Evolutionary conservation across 2,113 vertebrate species (phyloP), one percentile per base, ranked within the genome.

Genomic region (Ceratotherium simum): DNA sequence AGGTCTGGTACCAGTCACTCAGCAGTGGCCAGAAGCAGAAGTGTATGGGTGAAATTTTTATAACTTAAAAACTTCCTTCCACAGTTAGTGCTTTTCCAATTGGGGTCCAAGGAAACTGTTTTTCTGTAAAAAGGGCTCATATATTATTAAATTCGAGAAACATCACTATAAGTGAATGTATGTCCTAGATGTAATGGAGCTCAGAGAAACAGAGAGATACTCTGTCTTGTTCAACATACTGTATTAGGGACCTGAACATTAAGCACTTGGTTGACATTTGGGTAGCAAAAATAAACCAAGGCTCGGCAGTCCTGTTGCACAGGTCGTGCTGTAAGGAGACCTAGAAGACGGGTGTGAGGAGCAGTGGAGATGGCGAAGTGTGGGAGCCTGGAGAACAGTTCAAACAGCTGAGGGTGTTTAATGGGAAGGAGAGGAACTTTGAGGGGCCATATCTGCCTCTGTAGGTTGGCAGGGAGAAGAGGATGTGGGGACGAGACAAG

Each of bases 351-450:
- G 80, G 64, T 42, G 8, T 33, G 6, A 73, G 31, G 23, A 14
- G 31, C 5, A 18, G 33, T 6, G 0, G n/a, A 27, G 31, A 17
- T 10, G 10, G 36, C 12, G 0, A 16, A 48, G 17, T 3, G 27
- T 31, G 58, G 70, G 42, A 27, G 20, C 7, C 25, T 14, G 25
- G 13, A 10, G 20, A 17, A 5, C 23, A 16, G n/a, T 6, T 12
- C 9, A 31, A 25, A 27, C 29, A n/a, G 3, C 31, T 18, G 27
- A 36, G 20, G 14, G 6, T 10, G 1, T 14, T 13, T 56, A 33
- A 21, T 17, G 48, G 31, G 25, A 65, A 81, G 51, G 48, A 9
- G 23, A 23, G 46, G 12, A 17, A 4, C 23, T 10, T 33, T 12
- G 1, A 42, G 21, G 21, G 33, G 13, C 36, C 36, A 58, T 16